Evolutionary conservation across 2,113 vertebrate genomes (phyloP), one percentile per base, ranked within the genome.

Genomic region (Cranoglanis bouderius): DNA sequence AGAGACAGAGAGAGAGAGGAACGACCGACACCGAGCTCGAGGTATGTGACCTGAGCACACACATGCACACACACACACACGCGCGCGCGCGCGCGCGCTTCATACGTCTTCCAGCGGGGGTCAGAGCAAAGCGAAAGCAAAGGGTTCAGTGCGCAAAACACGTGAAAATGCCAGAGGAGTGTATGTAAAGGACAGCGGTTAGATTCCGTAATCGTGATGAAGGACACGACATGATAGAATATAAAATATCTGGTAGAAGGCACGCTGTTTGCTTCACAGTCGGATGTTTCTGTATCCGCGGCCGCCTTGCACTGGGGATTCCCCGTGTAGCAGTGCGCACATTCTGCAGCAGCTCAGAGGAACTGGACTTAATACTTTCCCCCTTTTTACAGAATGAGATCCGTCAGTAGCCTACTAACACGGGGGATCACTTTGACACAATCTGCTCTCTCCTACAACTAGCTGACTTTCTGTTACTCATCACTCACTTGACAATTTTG

Each of bases 291-390:
- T 67, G 46, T 19, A 49, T 67, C 72, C n/a, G 80, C 46, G 21
- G 74, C 21, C 57, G 83, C 49, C 70, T 77, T 16, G 53, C 87
- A 59, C 49, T 43, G 89, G 91, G 91, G 89, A 90, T 86, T 91
- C 88, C 91, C 91, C 91, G n/a, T 7, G 77, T n/a, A 38, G 46
- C 46, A 43, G 67, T 81, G 87, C 80, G 40, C 78, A 16, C 85
- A 40, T 43, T 72, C 55, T 72, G 65, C 61, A 13, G 84, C 67
- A 55, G 85, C 70, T 38, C 82, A 63, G 46, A 63, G 67, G 49
- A 88, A 65, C 70, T 55, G 70, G 19, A 35, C 70, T 29, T 0
- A 3, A 81, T n/a, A 55, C 78, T 81, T 21, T 38, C 29, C 38
- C 40, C 24, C 3, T 40, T 9, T 3, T 38, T 9, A 46, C 19